phyloP scores from a whole-genome alignment of 2,113 vertebrate species.

The Brachypteracias leptosomus region DNA sequence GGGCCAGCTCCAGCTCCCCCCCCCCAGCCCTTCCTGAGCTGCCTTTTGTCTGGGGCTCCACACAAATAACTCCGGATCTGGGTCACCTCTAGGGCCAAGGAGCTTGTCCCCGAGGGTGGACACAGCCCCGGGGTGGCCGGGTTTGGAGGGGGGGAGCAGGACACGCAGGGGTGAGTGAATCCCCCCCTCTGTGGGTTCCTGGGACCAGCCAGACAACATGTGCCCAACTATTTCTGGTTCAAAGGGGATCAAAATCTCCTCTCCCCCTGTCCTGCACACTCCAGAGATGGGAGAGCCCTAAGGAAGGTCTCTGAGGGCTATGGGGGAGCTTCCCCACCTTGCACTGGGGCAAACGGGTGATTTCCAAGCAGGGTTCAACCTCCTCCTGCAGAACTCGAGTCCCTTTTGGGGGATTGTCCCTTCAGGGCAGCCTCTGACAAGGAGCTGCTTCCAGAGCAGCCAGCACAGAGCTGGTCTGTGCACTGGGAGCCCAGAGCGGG shows the following conservation, averaged over 20 bases:
- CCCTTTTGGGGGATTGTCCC: not conserved
- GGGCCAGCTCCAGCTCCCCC: not conserved
- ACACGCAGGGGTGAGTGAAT: not conserved
- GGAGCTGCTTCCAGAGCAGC: fast-evolving
- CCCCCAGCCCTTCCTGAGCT: not conserved
- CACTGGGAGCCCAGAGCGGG: not conserved
- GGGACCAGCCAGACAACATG: not conserved
- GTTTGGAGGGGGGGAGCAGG: not conserved
- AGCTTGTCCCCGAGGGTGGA: fast-evolving
- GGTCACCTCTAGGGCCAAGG: fast-evolving
- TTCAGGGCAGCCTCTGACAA: not conserved
- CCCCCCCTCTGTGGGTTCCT: fast-evolving
- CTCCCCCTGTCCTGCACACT: not conserved
- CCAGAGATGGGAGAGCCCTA: not conserved
- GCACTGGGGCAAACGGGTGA: not conserved
- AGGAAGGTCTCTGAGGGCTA: not conserved
- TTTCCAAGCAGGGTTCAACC: not conserved
- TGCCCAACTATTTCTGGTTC: fast-evolving
- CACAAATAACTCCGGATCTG: fast-evolving
- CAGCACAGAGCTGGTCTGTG: not conserved
- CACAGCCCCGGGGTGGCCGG: not conserved
- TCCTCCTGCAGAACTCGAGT: not conserved
- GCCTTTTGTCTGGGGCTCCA: conserved; percentile 1
- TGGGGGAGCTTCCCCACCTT: not conserved
- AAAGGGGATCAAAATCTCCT: not conserved